Evolutionary conservation across 2,797 vertebrate species (phyloP).

Genomic region (Parauchenoglanis ngamensis): DNA sequence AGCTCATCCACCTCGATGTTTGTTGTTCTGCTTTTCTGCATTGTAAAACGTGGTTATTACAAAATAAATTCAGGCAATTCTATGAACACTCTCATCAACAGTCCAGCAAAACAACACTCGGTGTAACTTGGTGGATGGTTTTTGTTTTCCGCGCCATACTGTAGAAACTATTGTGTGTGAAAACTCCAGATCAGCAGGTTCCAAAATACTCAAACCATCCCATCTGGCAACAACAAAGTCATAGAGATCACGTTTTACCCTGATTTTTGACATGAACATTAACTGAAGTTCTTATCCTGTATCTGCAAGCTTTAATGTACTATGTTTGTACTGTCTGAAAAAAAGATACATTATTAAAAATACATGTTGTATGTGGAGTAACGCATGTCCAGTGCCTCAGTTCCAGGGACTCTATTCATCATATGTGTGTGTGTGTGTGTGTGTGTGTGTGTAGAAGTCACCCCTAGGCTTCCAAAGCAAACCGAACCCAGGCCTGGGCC

Average conservation of each 20-base stretch:
- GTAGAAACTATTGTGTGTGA: neutral
- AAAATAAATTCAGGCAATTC: neutral
- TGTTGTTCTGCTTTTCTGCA: neutral
- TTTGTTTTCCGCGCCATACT: neutral
- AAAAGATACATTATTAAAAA: neutral
- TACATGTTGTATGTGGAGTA: slow-evolving; percentile 19
- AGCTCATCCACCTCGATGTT: neutral
- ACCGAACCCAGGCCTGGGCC: slow-evolving; percentile 49
- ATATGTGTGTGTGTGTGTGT: neutral
- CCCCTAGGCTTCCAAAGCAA: slow-evolving; percentile 42
- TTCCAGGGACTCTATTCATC: slow-evolving; percentile 35
- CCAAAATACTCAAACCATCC: neutral
- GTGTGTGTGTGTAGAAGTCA: slow-evolving; percentile 21
- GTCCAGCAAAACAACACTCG: neutral
- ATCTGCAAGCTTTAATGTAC: neutral
- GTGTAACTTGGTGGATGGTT: neutral
- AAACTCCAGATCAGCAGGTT: neutral
- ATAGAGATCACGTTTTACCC: neutral
- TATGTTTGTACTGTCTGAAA: neutral
- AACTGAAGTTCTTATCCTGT: neutral
- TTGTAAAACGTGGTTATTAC: neutral
- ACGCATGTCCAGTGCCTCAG: slow-evolving; percentile 11
- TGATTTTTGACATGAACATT: neutral
- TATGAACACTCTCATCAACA: neutral
- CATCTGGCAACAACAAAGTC: neutral